Base-by-base conservation (phyloP, 2,113 vertebrate genomes). In the Gasterosteus aculeatus region DNA sequence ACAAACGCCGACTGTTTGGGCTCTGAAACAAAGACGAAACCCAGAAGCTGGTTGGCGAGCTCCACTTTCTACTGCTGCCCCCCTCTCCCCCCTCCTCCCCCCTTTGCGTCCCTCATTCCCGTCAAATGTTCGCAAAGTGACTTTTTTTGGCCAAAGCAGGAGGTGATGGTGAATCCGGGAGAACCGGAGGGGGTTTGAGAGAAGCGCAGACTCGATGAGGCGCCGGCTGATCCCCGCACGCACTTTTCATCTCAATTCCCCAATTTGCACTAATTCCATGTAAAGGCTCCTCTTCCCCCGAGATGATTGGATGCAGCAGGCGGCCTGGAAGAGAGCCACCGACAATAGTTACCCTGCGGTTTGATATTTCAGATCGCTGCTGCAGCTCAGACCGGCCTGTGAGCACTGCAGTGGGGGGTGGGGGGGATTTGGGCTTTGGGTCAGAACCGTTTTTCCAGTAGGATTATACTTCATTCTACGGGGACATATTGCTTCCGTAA, bases 1-100 rank as follows among this genome's bases (percentile, higher is more conserved):
- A 91, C 89, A 90, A 93, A 86, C 80, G 78, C 73, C 53, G 81
- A 90, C 87, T 93, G 88, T 88, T 84, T 41, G 58, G 39, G 64
- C 60, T 59, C 38, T 60, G 69, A 65, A 54, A 71, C 54, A 57
- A 51, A 54, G 46, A 33, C 16, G 33, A 15, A 39, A 54, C 41
- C 65, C 54, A 1, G 54, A 42, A 42, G 49, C 67, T 41, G 12
- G 39, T 65, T 18, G 69, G 46, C 44, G 19, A 38, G 64, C 63
- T 2, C 0, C 71, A 9, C 75, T 47, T 26, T 47, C 18, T 29
- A 22, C 14, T 42, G 19, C 0, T 1, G 6, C 7, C 19, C 10
- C 5, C 7, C n/a, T n/a, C n/a, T n/a, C 0, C 10, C 33, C 33
- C 33, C 33, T 5, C 41, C 41, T 10, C 7, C 0, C 10, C 5